Evolutionary conservation across 1,140 invertebrate species (phyloP).

Genomic region (Ostrea edulis): DNA sequence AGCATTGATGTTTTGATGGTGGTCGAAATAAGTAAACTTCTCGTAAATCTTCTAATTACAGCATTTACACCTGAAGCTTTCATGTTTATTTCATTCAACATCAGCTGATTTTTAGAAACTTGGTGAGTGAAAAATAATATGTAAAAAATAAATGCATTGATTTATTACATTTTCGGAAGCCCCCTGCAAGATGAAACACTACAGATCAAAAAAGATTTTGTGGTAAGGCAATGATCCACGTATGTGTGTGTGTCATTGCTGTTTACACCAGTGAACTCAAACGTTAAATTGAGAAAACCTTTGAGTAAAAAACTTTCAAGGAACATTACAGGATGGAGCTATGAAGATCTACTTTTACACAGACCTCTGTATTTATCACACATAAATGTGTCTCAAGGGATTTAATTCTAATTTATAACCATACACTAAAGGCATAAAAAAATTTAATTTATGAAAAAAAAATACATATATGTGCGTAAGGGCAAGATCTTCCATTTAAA

Average conservation of each 20-base stretch:
- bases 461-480: not conserved
- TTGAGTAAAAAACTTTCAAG: not conserved
- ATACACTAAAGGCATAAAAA: not conserved
- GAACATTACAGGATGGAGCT: not conserved
- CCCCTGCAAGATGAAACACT: not conserved
- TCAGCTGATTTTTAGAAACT: not conserved
- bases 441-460: not conserved
- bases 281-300: not conserved
- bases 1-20: not conserved
- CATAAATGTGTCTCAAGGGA: not conserved
- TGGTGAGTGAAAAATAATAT: too few species aligned
- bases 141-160: too few species aligned
- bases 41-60: not conserved
- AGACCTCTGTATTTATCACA: not conserved
- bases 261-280: not conserved
- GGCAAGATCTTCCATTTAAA: not conserved
- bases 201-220: not conserved
- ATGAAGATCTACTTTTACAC: not conserved
- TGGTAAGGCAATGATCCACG: not conserved
- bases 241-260: not conserved
- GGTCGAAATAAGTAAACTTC: not conserved
- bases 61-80: not conserved
- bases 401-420: constrained; percentile 7
- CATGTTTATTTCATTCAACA: not conserved
- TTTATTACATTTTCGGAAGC: not conserved